Percentiles rank a stretch among this genome's conserved stretches.
phyloP scores from a whole-genome alignment of 2,113 vertebrate genomes.

The Erinaceus europaeus region DNA sequence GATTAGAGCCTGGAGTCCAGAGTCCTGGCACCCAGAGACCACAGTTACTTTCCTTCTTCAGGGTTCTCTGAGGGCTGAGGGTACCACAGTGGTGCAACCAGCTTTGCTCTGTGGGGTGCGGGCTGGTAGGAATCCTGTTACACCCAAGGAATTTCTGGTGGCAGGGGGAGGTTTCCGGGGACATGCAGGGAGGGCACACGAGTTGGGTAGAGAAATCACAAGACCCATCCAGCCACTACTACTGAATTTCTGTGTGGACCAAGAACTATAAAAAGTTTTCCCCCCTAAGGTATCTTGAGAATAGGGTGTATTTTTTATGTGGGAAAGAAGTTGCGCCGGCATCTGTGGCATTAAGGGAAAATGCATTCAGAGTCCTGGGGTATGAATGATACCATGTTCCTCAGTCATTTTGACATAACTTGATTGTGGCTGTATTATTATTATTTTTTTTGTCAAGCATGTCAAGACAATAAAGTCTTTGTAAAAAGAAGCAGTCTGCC shows the following conservation, averaged over 20 bases:
- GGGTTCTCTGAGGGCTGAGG: fast-evolving
- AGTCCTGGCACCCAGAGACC: background rate
- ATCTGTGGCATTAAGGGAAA: conserved; percentile 80
- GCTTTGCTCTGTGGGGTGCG: fast-evolving
- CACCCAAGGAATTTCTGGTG: too few species aligned
- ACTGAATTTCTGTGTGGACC: conserved; percentile 72
- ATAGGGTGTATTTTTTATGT: conserved; percentile 86
- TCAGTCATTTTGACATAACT: conserved; percentile 81
- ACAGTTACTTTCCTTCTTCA: fast-evolving
- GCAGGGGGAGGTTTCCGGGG: too few species aligned
- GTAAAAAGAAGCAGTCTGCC: conserved; percentile 51
- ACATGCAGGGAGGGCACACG: too few species aligned
- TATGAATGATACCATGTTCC: conserved; percentile 69
- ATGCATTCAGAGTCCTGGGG: conserved; percentile 73
- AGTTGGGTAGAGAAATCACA: too few species aligned
- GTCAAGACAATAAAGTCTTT: conserved; percentile 85
- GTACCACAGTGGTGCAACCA: fast-evolving
- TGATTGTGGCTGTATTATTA: conserved; percentile 84
- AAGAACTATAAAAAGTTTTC: conserved; percentile 73
- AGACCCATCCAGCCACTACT: too few species aligned
- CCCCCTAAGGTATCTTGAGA: conserved; percentile 82
- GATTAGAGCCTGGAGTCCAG: background rate
- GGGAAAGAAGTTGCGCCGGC: conserved; percentile 73
- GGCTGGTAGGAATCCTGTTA: background rate
- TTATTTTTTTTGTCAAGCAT: conserved; percentile 84